phyloP scores from a whole-genome alignment of 2,888 invertebrate species.

The Notodonta ziczac region DNA sequence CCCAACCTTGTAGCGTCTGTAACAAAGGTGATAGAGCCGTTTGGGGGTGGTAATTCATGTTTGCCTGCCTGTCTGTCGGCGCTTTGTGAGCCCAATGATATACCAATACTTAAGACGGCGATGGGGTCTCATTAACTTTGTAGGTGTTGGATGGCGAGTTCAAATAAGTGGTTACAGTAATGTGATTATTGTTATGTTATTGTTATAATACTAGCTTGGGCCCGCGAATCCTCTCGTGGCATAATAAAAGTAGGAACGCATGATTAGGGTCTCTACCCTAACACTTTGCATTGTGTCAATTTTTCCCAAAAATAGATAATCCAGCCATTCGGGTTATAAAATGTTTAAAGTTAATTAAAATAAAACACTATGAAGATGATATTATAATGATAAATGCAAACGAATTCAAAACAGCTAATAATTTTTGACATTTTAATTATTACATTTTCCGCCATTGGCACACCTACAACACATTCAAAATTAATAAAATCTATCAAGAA shows the following conservation, averaged over 20 bases:
- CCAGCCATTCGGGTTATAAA: too few species aligned
- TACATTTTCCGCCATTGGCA: neutral
- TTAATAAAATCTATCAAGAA: neutral
- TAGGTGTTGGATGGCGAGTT: constrained; percentile 37
- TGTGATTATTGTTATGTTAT: constrained; percentile 16
- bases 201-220: neutral
- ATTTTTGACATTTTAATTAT: neutral
- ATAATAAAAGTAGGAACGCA: neutral
- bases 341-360: too few species aligned
- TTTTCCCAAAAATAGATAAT: too few species aligned
- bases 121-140: constrained; percentile 48
- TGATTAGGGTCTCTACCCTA: neutral
- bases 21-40: constrained; percentile 2
- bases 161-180: constrained; percentile 29
- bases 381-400: too few species aligned
- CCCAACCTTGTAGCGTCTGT: constrained; percentile 5
- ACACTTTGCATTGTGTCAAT: too few species aligned
- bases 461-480: neutral
- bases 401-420: neutral
- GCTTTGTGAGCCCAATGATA: constrained; percentile 46
- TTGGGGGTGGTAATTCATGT: constrained; percentile 2
- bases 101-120: constrained; percentile 41
- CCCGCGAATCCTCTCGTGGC: too few species aligned
- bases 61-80: constrained; percentile 35
- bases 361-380: too few species aligned